Percentiles rank a stretch among this genome's conserved stretches.
Conservation (phyloP, 2,113 vertebrate species). For the Protobothrops mucrosquamatus region DNA sequence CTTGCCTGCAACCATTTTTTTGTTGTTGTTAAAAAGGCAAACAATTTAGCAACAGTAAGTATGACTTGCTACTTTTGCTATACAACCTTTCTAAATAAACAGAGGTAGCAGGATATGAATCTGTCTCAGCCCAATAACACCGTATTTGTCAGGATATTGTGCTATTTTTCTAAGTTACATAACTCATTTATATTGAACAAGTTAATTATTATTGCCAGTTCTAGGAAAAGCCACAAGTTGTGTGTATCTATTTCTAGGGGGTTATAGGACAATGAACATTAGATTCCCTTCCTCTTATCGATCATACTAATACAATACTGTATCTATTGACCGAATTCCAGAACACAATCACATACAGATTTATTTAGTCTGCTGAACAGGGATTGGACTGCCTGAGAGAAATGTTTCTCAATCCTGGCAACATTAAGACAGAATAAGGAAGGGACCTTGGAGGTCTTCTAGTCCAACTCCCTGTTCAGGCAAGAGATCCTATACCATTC, state of each 20-base stretch:
- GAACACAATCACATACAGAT: background rate
- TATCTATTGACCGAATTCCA: background rate
- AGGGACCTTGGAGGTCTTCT: background rate
- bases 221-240: background rate
- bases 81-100: background rate
- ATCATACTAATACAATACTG: background rate
- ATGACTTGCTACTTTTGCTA: background rate
- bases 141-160: background rate
- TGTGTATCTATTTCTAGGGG: background rate
- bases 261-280: background rate
- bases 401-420: background rate
- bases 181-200: background rate
- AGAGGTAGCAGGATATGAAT: rapidly evolving
- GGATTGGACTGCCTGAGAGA: background rate
- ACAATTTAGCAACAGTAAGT: rapidly evolving
- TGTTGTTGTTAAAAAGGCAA: background rate
- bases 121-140: background rate
- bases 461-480: background rate
- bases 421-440: background rate
- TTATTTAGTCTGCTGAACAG: background rate
- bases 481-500: background rate
- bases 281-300: background rate
- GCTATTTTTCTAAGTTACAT: background rate
- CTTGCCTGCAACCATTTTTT: background rate
- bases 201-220: background rate